Conservation (phyloP, 2,888 invertebrate genomes). For the Lagria hirta region DNA sequence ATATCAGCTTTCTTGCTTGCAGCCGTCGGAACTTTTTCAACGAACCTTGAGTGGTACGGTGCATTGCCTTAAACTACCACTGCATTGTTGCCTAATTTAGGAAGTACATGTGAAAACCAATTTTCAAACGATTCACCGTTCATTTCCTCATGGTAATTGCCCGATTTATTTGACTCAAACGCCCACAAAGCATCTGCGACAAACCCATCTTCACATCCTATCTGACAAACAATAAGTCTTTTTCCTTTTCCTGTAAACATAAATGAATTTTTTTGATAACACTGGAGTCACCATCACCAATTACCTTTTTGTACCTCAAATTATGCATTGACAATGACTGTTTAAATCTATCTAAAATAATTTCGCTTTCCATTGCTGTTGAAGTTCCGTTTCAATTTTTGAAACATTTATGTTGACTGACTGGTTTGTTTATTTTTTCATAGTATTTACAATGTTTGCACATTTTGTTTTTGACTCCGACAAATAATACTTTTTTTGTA, state of each 20-base stretch:
- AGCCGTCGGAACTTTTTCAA: constrained; percentile 24
- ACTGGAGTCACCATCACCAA: too few species aligned
- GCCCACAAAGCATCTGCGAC: constrained; percentile 17
- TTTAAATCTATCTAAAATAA: too few species aligned
- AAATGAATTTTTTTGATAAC: too few species aligned
- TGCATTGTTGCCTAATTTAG: constrained; percentile 19
- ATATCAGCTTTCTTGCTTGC: constrained; percentile 26
- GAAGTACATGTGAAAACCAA: constrained; percentile 24
- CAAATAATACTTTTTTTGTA: background rate
- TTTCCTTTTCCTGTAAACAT: constrained; percentile 24
- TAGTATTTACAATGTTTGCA: too few species aligned
- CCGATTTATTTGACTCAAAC: constrained; percentile 25
- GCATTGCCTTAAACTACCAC: constrained; percentile 31
- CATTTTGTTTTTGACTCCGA: background rate
- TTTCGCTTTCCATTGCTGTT: too few species aligned
- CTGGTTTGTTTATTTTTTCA: too few species aligned
- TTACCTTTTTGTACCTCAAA: too few species aligned
- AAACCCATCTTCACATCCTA: constrained; percentile 29
- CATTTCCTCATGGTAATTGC: constrained; percentile 26
- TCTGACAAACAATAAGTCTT: constrained; percentile 24
- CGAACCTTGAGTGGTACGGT: constrained; percentile 22
- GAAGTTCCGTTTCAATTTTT: too few species aligned
- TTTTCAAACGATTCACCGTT: constrained; percentile 25
- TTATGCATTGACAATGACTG: too few species aligned
- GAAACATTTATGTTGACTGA: too few species aligned